phyloP scores from a whole-genome alignment of 2,888 invertebrate genomes.

The Drosophila testacea region DNA sequence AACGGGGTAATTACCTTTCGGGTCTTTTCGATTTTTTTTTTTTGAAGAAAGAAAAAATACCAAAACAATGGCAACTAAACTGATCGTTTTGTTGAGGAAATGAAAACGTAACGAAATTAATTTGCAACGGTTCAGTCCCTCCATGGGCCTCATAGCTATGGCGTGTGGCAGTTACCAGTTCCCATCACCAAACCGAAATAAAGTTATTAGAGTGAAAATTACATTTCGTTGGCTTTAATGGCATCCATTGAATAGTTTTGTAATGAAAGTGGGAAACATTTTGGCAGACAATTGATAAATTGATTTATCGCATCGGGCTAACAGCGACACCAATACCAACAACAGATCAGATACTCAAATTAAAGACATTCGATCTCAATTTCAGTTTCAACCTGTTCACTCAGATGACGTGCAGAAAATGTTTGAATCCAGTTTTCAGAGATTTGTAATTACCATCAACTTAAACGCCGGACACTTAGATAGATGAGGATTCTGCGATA shows the following conservation, averaged over 20 bases:
- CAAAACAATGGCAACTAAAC: conserved; percentile 50
- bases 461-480: conserved; percentile 43
- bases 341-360: conserved; percentile 36
- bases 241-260: conserved; percentile 44
- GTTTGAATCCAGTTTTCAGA: conserved; percentile 34
- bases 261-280: conserved; percentile 38
- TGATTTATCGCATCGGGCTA: conserved; percentile 20
- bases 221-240: conserved; percentile 37
- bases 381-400: conserved; percentile 24
- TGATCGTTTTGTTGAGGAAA: conserved; percentile 69
- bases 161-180: conserved; percentile 59
- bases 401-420: conserved; percentile 43
- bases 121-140: conserved; percentile 68
- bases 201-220: conserved; percentile 73
- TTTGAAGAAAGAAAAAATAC: conserved; percentile 8
- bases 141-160: conserved; percentile 47
- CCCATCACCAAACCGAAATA: conserved; percentile 45
- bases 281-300: conserved; percentile 49
- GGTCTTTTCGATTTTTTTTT: conserved; percentile 17
- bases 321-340: conserved; percentile 6
- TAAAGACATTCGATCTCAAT: conserved; percentile 40
- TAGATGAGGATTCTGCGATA: conserved; percentile 46
- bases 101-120: conserved; percentile 78
- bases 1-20: conserved; percentile 72
- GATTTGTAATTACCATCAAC: conserved; percentile 60